These are phyloP conservation scores for Hucho hucho DNA, from an alignment of 2,113 vertebrate genomes.

Conservation along the genomic window DNA sequence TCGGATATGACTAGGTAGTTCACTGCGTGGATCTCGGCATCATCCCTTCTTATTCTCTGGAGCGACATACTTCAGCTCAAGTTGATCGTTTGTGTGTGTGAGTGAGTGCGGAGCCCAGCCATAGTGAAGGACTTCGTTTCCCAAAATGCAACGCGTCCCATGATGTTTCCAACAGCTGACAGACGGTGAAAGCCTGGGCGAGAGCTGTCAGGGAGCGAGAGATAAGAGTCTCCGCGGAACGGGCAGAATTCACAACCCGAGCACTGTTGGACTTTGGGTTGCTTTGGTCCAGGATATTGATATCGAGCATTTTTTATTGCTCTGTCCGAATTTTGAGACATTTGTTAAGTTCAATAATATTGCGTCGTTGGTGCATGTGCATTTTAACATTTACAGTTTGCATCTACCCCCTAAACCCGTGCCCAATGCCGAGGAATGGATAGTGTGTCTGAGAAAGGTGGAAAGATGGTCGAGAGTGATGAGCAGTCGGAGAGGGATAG, in stretches of 20 bases:
- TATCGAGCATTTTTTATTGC: slow-evolving; percentile 23
- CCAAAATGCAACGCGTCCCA: slow-evolving; percentile 66
- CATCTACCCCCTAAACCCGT: slow-evolving; percentile 65
- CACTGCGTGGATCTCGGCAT: neutral
- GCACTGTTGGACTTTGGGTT: slow-evolving; percentile 33
- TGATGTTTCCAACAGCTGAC: slow-evolving; percentile 79
- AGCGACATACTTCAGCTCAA: neutral
- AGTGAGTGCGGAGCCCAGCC: neutral
- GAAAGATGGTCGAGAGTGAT: slow-evolving; percentile 79
- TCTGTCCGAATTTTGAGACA: slow-evolving; percentile 28
- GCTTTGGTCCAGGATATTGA: neutral
- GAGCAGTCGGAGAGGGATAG: slow-evolving; percentile 68
- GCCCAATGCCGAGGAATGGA: slow-evolving; percentile 92
- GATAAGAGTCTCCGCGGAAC: slow-evolving; percentile 37
- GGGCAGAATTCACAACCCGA: slow-evolving; percentile 34
- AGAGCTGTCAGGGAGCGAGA: slow-evolving; percentile 51
- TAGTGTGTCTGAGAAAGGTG: slow-evolving; percentile 78
- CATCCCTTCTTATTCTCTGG: neutral
- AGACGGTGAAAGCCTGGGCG: slow-evolving; percentile 68
- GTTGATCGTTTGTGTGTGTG: neutral
- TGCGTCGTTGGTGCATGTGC: slow-evolving; percentile 63
- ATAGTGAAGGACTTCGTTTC: slow-evolving; percentile 61
- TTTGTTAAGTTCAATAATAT: slow-evolving; percentile 64
- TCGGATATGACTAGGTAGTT: neutral
- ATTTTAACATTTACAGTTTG: slow-evolving; percentile 41